phyloP scores from a whole-genome alignment of 2,113 vertebrate species.

The Patagioenas fasciata region DNA sequence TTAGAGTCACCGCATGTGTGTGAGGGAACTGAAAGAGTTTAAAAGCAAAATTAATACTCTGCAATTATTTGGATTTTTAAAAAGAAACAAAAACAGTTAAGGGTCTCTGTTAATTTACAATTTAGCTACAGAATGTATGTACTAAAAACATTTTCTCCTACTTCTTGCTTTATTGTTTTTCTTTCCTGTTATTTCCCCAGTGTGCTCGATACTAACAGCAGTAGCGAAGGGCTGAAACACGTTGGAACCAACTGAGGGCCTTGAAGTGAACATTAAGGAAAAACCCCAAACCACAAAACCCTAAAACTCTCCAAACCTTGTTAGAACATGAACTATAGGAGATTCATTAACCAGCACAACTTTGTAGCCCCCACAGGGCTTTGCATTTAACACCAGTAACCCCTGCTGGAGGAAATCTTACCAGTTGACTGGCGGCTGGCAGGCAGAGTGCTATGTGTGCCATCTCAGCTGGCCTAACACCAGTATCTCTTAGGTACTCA shows the following conservation, averaged over 20 bases:
- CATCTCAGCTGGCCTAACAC: background rate
- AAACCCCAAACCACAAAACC: rapidly evolving
- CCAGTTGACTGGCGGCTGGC: background rate
- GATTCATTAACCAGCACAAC: background rate
- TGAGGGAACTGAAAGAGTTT: background rate
- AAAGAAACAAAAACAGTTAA: background rate
- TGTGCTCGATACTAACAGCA: background rate
- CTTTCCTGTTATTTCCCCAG: background rate
- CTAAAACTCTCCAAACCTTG: background rate
- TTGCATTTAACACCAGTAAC: background rate
- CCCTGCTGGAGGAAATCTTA: background rate
- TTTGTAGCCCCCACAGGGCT: background rate
- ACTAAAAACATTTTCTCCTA: background rate
- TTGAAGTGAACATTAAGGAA: background rate
- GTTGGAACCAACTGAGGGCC: background rate
- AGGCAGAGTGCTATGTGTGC: background rate
- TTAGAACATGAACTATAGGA: background rate
- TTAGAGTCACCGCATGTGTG: background rate
- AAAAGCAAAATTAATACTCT: background rate
- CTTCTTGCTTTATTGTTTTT: background rate
- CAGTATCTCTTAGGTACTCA: background rate
- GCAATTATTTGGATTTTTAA: background rate
- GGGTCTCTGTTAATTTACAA: background rate
- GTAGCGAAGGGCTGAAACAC: background rate
- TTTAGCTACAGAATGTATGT: background rate